Base-by-base conservation (phyloP, 2,113 vertebrate species). In the Phrynocephalus versicolor region DNA sequence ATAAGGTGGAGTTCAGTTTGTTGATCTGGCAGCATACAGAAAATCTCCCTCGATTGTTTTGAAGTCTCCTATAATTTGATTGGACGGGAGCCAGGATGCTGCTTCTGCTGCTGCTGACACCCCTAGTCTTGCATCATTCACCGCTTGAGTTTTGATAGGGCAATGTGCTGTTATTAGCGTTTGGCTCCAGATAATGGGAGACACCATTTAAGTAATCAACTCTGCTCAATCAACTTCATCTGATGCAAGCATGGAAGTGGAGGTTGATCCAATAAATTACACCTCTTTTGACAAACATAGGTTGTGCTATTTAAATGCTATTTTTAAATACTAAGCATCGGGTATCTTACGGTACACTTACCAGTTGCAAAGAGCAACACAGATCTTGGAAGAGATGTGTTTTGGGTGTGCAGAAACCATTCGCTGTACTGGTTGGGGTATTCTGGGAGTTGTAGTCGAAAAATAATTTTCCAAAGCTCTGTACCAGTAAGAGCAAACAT, bases 41-140 rank as follows among this genome's bases (percentile, higher is more conserved):
- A 33, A 33, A 64, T 88, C 92, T 92, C 89, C 57, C 83, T n/a
- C 30, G 71, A 81, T 90, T 88, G 89, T 51, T 89, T 90, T 88
- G 91, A 85, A 92, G 77, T 89, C 87, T 94, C 92, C 94, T 93
- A 88, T 91, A 92, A 92, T 93, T 94, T 88, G 75, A 57, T 39
- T 83, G 86, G 87, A 88, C 81, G 70, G 65, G 84, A 64, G 65
- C 88, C 83, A 67, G 79, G 88, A 87, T 84, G 72, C 23, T 64
- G 16, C 23, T 64, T 10, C 45, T 5, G 45, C 67, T 88, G 15
- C 69, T 90, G 75, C 85, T 79, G 58, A 85, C 83, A 87, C 81
- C 74, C 45, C 21, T 60, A 23, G 64, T 23, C 35, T 85, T 75
- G 23, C 64, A 16, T 60, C 39, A 73, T 67, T 45, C 91, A 87